Conservation (phyloP, 2,797 vertebrate genomes). For the Sarcoramphus papa region DNA sequence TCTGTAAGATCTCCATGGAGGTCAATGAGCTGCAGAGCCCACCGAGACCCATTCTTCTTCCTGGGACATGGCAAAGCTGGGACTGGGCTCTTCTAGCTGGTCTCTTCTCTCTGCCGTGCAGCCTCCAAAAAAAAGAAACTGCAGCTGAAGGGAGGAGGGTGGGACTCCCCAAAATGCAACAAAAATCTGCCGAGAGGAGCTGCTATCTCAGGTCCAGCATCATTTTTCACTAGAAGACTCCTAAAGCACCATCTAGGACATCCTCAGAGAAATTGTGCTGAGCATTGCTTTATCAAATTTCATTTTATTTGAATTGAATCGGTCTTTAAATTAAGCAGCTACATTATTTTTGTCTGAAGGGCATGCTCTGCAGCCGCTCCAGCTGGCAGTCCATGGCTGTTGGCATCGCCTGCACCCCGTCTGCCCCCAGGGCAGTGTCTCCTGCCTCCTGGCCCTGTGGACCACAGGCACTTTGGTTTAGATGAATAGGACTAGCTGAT, state of each 20-base stretch:
- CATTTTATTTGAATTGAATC: not conserved
- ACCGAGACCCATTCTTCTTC: not conserved
- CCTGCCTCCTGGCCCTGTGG: not conserved
- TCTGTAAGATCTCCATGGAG: not conserved
- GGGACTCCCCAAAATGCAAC: not conserved
- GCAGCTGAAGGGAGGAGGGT: not conserved
- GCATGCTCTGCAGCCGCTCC: accelerated
- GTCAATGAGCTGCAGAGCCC: not conserved
- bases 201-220: not conserved
- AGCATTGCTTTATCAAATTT: not conserved
- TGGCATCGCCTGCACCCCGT: not conserved
- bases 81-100: not conserved
- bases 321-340: not conserved
- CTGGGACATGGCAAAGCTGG: not conserved
- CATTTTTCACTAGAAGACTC: not conserved
- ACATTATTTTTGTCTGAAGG: not conserved
- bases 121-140: not conserved
- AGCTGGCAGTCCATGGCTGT: not conserved
- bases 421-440: not conserved
- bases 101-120: not conserved
- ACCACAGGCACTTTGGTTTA: not conserved
- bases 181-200: not conserved
- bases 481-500: not conserved
- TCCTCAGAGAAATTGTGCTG: not conserved
- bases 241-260: not conserved